Evolutionary conservation across 1,140 invertebrate genomes (phyloP).

Genomic region (Heliothis subflexa): DNA sequence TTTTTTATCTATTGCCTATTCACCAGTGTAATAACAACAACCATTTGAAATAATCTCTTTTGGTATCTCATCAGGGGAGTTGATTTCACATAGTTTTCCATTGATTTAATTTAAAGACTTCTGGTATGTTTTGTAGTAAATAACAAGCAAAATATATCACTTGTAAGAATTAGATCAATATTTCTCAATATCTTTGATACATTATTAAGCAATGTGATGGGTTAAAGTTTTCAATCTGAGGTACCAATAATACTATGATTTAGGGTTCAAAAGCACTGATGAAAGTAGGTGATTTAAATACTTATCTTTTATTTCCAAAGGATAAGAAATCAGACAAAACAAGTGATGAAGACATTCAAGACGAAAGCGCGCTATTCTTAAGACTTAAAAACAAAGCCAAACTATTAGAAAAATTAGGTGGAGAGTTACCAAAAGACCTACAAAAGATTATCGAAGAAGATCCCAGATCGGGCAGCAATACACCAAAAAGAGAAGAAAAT

Average conservation of each 20-base stretch:
- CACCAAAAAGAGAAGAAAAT: constrained; percentile 58
- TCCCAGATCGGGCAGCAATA: constrained; percentile 53
- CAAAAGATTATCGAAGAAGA: constrained; percentile 76
- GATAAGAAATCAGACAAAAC: constrained; percentile 49
- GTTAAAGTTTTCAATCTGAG: constrained; percentile 76
- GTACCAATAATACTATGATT: constrained; percentile 10
- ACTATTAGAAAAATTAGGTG: constrained; percentile 77
- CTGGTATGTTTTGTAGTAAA: constrained; percentile 43
- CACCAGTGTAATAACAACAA: background rate
- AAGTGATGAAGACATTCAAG: constrained; percentile 71
- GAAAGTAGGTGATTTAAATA: background rate
- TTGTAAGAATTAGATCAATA: constrained; percentile 50
- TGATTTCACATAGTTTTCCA: constrained; percentile 39
- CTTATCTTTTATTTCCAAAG: constrained; percentile 47
- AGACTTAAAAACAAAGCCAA: constrained; percentile 79
- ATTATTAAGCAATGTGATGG: constrained; percentile 70
- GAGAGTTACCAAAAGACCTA: constrained; percentile 74
- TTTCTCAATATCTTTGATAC: constrained; percentile 59
- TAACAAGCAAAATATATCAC: constrained; percentile 52
- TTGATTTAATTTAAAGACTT: constrained; percentile 45
- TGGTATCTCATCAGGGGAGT: constrained; percentile 18
- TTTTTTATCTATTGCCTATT: constrained; percentile 6
- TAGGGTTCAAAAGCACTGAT: background rate
- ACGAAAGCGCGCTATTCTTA: constrained; percentile 69
- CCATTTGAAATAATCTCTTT: constrained; percentile 52